phyloP scores from a whole-genome alignment of 2,888 invertebrate genomes.

The Protophormia terraenovae region DNA sequence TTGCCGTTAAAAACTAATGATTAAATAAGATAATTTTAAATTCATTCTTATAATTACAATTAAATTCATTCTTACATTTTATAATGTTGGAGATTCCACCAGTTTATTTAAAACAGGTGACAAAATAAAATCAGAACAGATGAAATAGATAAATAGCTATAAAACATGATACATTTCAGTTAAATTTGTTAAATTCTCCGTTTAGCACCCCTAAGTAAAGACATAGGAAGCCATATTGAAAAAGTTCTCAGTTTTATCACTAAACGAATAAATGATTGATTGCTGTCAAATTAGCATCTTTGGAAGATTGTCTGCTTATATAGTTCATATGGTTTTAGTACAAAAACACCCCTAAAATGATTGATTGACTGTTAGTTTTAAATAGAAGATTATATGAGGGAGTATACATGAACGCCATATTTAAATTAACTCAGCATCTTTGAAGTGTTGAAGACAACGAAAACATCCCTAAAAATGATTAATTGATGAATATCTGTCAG shows the following conservation, averaged over 20 bases:
- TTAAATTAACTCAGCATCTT: not conserved
- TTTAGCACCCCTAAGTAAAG: not conserved
- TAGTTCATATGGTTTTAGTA: not conserved
- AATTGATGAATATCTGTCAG: conserved; percentile 25
- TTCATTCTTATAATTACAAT: too few relatives aligned
- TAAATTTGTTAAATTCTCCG: not conserved
- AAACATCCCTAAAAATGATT: conserved; percentile 16
- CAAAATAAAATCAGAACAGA: too few relatives aligned
- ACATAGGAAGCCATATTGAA: not conserved
- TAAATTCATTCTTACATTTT: too few relatives aligned
- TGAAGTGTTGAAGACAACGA: not conserved
- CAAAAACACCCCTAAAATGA: conserved; percentile 45
- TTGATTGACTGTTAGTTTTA: not conserved
- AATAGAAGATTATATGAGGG: not conserved
- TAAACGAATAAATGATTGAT: conserved; percentile 44
- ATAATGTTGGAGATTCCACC: too few relatives aligned
- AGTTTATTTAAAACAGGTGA: too few relatives aligned
- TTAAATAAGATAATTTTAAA: too few relatives aligned
- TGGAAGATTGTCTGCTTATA: not conserved
- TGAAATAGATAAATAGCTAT: too few relatives aligned
- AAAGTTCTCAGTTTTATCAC: not conserved
- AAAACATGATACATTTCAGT: not conserved
- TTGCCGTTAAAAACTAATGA: too few relatives aligned
- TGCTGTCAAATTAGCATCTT: conserved; percentile 1
- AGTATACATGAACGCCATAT: not conserved